Conservation (phyloP, 2,113 vertebrate species). For the Pelusios castaneus region DNA sequence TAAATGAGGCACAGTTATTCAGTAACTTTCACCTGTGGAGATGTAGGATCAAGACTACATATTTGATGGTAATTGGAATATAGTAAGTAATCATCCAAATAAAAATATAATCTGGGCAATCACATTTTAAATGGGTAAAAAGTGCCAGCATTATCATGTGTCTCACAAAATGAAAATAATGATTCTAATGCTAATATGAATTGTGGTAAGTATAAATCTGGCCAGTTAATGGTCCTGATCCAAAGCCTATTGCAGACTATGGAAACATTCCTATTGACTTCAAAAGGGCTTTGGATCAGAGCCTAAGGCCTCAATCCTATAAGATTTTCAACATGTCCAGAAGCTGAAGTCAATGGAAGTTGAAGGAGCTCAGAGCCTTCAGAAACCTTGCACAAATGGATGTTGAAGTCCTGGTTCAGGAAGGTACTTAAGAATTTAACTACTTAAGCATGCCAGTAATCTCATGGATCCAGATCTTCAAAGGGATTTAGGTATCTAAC, state of each 20-base stretch:
- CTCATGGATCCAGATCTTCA: not conserved
- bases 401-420: not conserved
- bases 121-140: conserved; percentile 9
- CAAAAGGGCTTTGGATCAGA: not conserved
- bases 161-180: not conserved
- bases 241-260: not conserved
- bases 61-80: conserved; percentile 52
- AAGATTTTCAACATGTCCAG: not conserved
- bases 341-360: not conserved
- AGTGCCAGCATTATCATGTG: not conserved
- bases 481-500: not conserved
- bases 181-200: not conserved
- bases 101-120: conserved; percentile 20
- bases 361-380: not conserved
- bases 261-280: not conserved
- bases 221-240: not conserved
- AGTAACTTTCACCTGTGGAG: conserved; percentile 50
- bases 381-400: not conserved
- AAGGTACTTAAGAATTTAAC: not conserved
- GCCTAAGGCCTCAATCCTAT: not conserved
- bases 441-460: not conserved
- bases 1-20: conserved; percentile 68
- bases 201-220: not conserved
- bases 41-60: not conserved
- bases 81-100: conserved; percentile 35